Percentiles rank a stretch among this genome's conserved stretches.
These are phyloP conservation scores for Ptychochromis oligacanthus DNA, from an alignment of 2,113 vertebrate species.

Conservation along the genomic window DNA sequence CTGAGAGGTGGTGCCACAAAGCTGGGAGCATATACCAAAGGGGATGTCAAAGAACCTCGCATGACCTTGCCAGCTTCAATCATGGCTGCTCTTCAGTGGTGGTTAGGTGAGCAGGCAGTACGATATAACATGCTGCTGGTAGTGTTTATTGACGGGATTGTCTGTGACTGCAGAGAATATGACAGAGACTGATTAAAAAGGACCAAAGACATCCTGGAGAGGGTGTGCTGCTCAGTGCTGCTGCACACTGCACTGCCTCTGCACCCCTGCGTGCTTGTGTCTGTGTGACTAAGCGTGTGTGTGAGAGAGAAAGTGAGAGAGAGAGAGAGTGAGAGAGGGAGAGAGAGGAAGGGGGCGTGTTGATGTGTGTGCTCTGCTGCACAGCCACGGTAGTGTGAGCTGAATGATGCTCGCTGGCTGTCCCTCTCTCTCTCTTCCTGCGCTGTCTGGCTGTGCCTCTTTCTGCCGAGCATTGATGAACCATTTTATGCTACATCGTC, in stretches of 20 bases:
- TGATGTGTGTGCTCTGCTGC: slow-evolving; percentile 78
- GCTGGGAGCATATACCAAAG: slow-evolving; percentile 18
- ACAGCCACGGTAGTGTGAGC: slow-evolving; percentile 80
- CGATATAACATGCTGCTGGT: slow-evolving; percentile 20
- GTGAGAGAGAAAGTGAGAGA: slow-evolving; percentile 24
- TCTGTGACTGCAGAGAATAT: slow-evolving; percentile 65
- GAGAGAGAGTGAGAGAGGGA: slow-evolving; percentile 34
- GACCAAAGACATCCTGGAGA: slow-evolving; percentile 65
- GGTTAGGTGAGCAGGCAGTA: slow-evolving; percentile 43
- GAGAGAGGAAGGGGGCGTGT: slow-evolving; percentile 73
- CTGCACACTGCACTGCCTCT: slow-evolving; percentile 73
- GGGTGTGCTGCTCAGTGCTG: slow-evolving; percentile 56
- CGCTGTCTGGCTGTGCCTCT: slow-evolving; percentile 78
- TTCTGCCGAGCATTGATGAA: slow-evolving; percentile 79
- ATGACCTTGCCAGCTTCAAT: slow-evolving; percentile 77
- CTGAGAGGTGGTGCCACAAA: slow-evolving; percentile 38
- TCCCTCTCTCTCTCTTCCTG: slow-evolving; percentile 60
- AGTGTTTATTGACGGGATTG: slow-evolving; percentile 74
- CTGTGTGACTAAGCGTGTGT: slow-evolving; percentile 61
- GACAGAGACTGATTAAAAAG: slow-evolving; percentile 61
- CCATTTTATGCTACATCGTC: slow-evolving; percentile 77
- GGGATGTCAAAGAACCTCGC: slow-evolving; percentile 57
- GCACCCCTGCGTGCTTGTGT: slow-evolving; percentile 65
- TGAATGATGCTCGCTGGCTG: slow-evolving; percentile 75
- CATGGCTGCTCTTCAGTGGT: slow-evolving; percentile 57